phyloP scores from a whole-genome alignment of 2,113 vertebrate genomes.

The Macrotis lagotis region DNA sequence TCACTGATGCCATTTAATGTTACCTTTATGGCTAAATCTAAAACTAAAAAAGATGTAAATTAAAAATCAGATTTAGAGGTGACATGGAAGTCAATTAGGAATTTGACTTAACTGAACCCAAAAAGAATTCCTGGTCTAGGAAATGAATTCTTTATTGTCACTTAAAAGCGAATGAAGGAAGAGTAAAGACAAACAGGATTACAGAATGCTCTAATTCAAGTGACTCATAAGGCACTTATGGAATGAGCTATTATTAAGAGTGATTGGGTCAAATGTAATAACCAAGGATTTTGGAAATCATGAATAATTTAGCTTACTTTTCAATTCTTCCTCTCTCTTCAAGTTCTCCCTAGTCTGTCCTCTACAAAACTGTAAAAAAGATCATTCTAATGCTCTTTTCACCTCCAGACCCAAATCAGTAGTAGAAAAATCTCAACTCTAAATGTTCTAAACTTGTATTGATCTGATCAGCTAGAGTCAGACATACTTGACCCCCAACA shows the following conservation, averaged over 20 bases:
- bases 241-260: slow-evolving; percentile 12
- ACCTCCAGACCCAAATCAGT: neutral
- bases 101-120: neutral
- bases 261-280: neutral
- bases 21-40: slow-evolving; percentile 33
- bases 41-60: slow-evolving; percentile 47
- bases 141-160: slow-evolving; percentile 27
- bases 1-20: neutral
- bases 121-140: neutral
- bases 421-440: neutral
- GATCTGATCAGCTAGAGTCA: neutral
- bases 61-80: slow-evolving; percentile 19
- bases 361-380: neutral
- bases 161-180: neutral
- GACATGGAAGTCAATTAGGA: slow-evolving; percentile 53
- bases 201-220: slow-evolving; percentile 23
- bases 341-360: neutral
- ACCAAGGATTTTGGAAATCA: slow-evolving; percentile 54
- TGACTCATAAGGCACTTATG: slow-evolving; percentile 42
- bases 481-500: neutral
- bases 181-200: slow-evolving; percentile 25
- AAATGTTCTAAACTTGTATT: neutral
- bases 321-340: slow-evolving; percentile 14
- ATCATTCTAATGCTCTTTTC: neutral
- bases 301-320: slow-evolving; percentile 45